Percentiles rank a stretch among this genome's conserved stretches.
Conservation (phyloP, 2,797 vertebrate species). For the Halcyon smyrnensis region DNA sequence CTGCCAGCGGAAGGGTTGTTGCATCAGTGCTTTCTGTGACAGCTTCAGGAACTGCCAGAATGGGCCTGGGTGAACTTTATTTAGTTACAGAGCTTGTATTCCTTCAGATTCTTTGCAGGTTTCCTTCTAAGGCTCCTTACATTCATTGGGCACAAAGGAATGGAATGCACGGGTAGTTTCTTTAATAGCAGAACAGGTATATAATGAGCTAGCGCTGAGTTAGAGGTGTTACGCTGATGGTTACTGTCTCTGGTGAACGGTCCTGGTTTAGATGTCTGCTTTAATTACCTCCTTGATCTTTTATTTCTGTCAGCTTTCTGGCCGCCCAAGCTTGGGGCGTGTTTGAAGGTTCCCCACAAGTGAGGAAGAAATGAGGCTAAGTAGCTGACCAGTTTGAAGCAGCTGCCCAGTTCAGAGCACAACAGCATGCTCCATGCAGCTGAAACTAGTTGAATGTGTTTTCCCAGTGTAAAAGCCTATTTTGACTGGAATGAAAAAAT, state of each 20-base stretch:
- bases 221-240: background rate
- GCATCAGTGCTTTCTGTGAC: background rate
- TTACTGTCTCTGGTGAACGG: background rate
- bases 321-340: background rate
- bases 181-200: background rate
- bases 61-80: background rate
- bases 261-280: background rate
- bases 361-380: background rate
- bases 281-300: background rate
- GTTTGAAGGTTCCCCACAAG: background rate
- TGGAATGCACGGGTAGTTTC: background rate
- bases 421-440: rapidly evolving
- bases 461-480: background rate
- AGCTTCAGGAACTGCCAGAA: background rate
- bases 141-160: background rate
- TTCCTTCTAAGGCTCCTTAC: background rate
- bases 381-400: background rate
- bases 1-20: background rate
- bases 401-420: background rate
- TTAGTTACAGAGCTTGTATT: background rate
- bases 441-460: background rate
- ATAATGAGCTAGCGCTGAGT: background rate
- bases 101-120: background rate
- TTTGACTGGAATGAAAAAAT: background rate
- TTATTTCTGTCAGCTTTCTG: background rate